Evolutionary conservation across 2,113 vertebrate species (phyloP), one percentile per base, ranked within the genome.

Genomic region (Corapipo altera): DNA sequence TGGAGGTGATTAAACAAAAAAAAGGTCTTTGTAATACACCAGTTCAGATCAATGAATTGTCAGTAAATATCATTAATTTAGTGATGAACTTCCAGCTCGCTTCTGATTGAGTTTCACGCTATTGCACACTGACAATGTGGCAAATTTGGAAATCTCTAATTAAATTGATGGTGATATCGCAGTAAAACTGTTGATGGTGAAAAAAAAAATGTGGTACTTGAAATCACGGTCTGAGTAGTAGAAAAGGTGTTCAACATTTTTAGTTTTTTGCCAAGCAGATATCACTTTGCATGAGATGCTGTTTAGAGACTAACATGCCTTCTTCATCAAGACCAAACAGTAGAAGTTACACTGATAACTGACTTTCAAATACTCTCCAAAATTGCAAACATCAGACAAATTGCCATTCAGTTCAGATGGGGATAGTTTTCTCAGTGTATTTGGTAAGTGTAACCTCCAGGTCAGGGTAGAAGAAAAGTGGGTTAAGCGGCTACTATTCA

Each of bases 81-180:
- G 23, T 65, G 27, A 92, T 48, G 24, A 85, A 79, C 11, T 90
- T 89, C 43, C 61, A 75, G 23, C 20, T 88, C n/a, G 79, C 35
- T 90, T 93, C 54, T 82, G 54, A 85, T 90, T 75, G 37, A 30
- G 79, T 92, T 82, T 57, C 39, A 87, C 46, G 54, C 28, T 74
- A 10, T 41, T 81, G 8, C 15, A 55, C 13, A n/a, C 27, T 80
- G 30, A 61, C n/a, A 37, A 16, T 49, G 12, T n/a, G 71, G 32
- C 17, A 81, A 21, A 66, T 74, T 66, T 64, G 32, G 37, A 93
- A 81, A 66, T 85, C 27, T 84, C 28, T 70, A 39, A 69, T 70
- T 83, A 81, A 89, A 88, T 46, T 76, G 26, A 67, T 41, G 23
- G 15, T 54, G 37, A 26, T 75, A 58, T 51, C 82, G 43, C 57